These are phyloP conservation scores for Isotomurus palustris DNA, from an alignment of 2,888 invertebrate species.

Conservation along the genomic window DNA sequence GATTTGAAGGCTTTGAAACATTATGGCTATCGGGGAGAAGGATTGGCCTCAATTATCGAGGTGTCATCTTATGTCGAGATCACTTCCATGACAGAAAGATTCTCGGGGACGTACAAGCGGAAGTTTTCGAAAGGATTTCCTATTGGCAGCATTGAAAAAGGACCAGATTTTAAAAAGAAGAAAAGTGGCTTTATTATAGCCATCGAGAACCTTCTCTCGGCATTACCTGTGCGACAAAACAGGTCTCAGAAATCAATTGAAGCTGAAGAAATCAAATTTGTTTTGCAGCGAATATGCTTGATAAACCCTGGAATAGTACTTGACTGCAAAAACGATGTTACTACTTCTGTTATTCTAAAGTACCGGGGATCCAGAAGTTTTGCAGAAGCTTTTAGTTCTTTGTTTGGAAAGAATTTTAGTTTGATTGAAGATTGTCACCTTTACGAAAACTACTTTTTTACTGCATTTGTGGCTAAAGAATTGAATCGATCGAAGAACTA, in stretches of 20 bases:
- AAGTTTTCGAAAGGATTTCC: conserved; percentile 55
- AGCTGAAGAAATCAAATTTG: conserved; percentile 58
- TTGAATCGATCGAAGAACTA: conserved; percentile 52
- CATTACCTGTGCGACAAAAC: conserved; percentile 60
- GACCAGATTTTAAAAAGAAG: conserved; percentile 53
- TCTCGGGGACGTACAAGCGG: conserved; percentile 56
- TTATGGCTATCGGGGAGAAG: conserved; percentile 67
- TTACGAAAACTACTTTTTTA: conserved; percentile 54
- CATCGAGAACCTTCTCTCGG: conserved; percentile 61
- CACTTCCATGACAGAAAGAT: conserved; percentile 54
- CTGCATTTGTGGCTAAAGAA: conserved; percentile 58
- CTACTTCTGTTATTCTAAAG: background rate
- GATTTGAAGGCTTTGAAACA: conserved; percentile 56
- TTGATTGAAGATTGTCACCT: conserved; percentile 38
- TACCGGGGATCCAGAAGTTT: conserved; percentile 1
- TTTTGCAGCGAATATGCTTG: conserved; percentile 61
- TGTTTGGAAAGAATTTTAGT: conserved; percentile 9
- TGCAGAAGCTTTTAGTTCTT: conserved; percentile 17
- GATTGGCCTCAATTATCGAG: conserved; percentile 61
- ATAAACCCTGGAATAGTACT: conserved; percentile 54
- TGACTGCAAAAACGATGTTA: conserved; percentile 21
- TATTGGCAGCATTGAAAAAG: conserved; percentile 48
- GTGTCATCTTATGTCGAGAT: conserved; percentile 59
- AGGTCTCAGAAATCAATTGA: conserved; percentile 56
- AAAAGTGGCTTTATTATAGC: conserved; percentile 69